A percentile compares a stretch with the other conserved stretches of the same genome.
Evolutionary conservation across 2,797 vertebrate genomes (phyloP).

Genomic region (Diplodus sargus): DNA sequence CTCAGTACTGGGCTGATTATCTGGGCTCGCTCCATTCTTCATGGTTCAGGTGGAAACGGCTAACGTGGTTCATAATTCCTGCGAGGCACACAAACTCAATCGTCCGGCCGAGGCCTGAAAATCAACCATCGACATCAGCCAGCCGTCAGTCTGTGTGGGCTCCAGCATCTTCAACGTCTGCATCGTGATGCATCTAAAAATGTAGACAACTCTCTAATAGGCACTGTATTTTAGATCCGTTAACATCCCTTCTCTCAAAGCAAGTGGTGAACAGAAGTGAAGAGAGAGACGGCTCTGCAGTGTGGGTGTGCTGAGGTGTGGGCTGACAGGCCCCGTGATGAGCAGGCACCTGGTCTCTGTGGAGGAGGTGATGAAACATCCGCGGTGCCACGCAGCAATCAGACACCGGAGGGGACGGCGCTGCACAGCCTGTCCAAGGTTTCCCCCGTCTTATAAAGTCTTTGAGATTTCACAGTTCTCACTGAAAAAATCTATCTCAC

Average conservation of each 20-base stretch:
- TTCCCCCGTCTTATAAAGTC: not conserved
- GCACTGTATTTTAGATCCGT: not conserved
- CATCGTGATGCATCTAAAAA: too few relatives aligned
- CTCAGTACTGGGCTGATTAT: too few relatives aligned
- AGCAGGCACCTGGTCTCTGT: conserved; percentile 43
- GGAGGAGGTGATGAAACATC: conserved; percentile 45
- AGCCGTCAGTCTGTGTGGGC: too few relatives aligned
- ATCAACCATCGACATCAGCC: too few relatives aligned
- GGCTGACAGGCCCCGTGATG: conserved; percentile 33
- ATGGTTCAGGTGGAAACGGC: too few relatives aligned
- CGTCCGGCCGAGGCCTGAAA: too few relatives aligned
- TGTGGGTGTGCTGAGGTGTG: conserved; percentile 39
- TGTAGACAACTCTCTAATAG: not conserved
- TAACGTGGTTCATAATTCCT: too few relatives aligned
- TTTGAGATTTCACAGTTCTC: not conserved
- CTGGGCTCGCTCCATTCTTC: too few relatives aligned
- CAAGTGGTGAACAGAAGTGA: conserved; percentile 5
- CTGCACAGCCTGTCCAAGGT: not conserved
- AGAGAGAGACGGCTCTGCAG: not conserved
- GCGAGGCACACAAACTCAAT: too few relatives aligned
- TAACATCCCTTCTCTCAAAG: not conserved
- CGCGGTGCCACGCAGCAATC: not conserved
- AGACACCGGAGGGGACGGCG: not conserved
- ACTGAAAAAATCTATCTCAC: not conserved
- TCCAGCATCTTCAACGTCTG: too few relatives aligned